Base-by-base conservation (phyloP, 92 coral and sea anemone species). In the Phenganax stokvisi region DNA sequence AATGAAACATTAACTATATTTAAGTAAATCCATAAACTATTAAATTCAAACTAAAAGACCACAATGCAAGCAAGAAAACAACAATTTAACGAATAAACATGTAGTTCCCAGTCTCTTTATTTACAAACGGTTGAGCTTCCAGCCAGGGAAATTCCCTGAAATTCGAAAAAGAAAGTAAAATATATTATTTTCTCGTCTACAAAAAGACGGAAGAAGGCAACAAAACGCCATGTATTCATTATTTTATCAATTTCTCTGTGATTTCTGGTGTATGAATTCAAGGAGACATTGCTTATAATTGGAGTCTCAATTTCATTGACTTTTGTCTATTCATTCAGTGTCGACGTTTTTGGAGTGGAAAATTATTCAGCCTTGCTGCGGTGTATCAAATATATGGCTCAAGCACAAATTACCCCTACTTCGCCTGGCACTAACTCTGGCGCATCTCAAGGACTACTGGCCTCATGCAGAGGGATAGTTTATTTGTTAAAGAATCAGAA, bases 101-200 rank as follows among this genome's bases (percentile, higher is more conserved):
- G 67, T 61, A 12, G 70, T 64, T 17, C 58, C 71, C 81, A 77
- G 71, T 58, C 52, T 60, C 53, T 76, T 25, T 28, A 54, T 58
- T 57, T 31, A 17, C 68, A 20, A 66, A 54, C 66, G 47, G 80
- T 28, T 11, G 70, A 20, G 67, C 70, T 64, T 64, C 37, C 70
- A 37, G 70, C 9, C 76, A 0, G 69, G 54, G 17, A 57, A 60
- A 57, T 77, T 77, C 81, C 72, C 69, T 57, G 81, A 77, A 77
- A 77, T 29, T 57, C 71, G 61, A 77, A 77, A 52, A 59, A 60
- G 31, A 58, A 29, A 16, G 15, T 8, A 75, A 59, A n/a, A 29
- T 75, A 12, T 10, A 9, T 75, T 13, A 20, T n/a, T 31, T 54
- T 47, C 20, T 47, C 16, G 56, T 65, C 31, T 65, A 13, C 7